Evolutionary conservation across 2,888 invertebrate species (phyloP).

Genomic region (Papilio elwesi): DNA sequence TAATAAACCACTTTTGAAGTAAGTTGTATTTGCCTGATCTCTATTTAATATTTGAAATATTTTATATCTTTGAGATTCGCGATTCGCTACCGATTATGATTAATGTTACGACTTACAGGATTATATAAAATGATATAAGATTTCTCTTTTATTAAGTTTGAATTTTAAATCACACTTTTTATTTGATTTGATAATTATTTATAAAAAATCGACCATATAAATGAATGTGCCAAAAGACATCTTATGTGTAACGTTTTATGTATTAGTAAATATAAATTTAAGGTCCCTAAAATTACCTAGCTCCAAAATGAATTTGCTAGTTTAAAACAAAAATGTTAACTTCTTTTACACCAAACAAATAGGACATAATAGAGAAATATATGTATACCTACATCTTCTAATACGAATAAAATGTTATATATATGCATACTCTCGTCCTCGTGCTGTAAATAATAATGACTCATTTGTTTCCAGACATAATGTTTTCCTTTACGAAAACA

Average conservation of each 20-base stretch:
- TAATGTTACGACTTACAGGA: not conserved
- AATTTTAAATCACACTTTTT: not conserved
- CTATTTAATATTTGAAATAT: slow-evolving; percentile 1
- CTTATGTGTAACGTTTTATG: no score
- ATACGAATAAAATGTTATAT: not conserved
- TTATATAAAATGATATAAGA: not conserved
- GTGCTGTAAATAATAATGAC: slow-evolving; percentile 28
- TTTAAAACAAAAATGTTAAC: not conserved
- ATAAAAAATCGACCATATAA: no score
- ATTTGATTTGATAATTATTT: no score
- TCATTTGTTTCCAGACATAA: slow-evolving; percentile 31
- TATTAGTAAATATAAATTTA: no score
- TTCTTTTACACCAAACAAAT: not conserved
- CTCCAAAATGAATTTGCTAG: not conserved
- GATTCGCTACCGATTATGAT: not conserved
- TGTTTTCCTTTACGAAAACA: slow-evolving; percentile 33
- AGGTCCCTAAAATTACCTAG: not conserved
- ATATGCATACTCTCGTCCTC: slow-evolving; percentile 6
- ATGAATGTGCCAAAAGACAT: no score
- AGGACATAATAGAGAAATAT: not conserved
- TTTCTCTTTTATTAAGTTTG: not conserved
- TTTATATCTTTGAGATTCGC: not conserved
- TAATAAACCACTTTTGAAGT: not conserved
- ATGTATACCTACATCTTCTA: not conserved
- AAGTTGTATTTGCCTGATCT: not conserved